These are phyloP conservation scores for Butastur rufipennis DNA, from an alignment of 2,113 vertebrate species.

Conservation along the genomic window DNA sequence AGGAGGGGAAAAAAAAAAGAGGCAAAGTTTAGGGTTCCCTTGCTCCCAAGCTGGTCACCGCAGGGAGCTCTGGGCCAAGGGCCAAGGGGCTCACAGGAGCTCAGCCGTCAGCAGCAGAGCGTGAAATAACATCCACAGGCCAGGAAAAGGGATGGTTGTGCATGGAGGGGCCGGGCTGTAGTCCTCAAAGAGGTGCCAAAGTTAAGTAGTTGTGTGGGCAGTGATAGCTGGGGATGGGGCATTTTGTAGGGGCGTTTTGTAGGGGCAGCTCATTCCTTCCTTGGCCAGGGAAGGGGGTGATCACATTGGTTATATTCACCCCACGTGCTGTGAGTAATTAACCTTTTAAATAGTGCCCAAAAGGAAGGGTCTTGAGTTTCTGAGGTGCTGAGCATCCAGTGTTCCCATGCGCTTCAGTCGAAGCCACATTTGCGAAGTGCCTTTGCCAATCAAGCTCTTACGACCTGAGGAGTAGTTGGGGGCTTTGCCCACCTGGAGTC, in stretches of 20 bases:
- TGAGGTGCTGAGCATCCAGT: neutral
- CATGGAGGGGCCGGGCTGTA: neutral
- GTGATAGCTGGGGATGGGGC: neutral
- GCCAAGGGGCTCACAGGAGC: neutral
- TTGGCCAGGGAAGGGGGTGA: neutral
- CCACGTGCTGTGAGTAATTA: neutral
- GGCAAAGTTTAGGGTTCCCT: neutral
- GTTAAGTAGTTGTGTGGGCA: neutral
- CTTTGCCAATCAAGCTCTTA: neutral
- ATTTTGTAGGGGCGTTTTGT: neutral
- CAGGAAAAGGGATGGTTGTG: neutral
- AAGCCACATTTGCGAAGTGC: neutral
- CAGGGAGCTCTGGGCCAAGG: neutral
- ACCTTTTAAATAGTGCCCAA: neutral
- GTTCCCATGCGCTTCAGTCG: accelerated
- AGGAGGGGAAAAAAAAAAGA: neutral
- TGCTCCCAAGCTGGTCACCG: neutral
- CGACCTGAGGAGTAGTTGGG: neutral
- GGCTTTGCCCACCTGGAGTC: neutral
- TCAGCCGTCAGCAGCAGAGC: neutral
- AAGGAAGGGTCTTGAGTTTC: neutral
- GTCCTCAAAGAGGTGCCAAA: neutral
- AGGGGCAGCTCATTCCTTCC: neutral
- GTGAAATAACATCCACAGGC: neutral
- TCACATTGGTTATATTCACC: neutral